Evolutionary conservation across 2,888 invertebrate species (phyloP), one percentile per base, ranked within the genome.

Genomic region (Megalurothrips usitatus): DNA sequence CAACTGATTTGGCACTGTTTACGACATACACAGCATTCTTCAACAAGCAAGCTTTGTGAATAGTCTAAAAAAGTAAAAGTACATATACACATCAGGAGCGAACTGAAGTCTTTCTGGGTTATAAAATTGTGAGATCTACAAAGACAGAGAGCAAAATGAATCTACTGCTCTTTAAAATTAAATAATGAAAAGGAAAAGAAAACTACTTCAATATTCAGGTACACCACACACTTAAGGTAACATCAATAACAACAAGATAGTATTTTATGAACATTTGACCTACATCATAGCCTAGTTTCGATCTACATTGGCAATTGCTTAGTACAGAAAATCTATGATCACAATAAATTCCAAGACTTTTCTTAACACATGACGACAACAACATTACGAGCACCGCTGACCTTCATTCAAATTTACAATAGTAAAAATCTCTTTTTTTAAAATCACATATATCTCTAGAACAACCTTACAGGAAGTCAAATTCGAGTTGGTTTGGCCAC

Each of bases 141-240:
- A 43, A 43, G 6, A n/a, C n/a, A 43, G 34, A 43, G 34, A 43
- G 34, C 34, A 43, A 43, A 43, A 43, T 43, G 3, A 4, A 43
- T 43, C 34, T 43, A 43, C 34, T 43, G 34, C 34, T 43, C 34
- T 43, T 43, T 43, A 43, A 43, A 43, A 43, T 6, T 43, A 43
- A 43, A 43, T 43, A 43, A 43, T 43, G 34, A 43, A 43, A 6
- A 43, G 34, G 34, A 43, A 43, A 43, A 43, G 34, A 43, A 43
- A 43, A 43, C 34, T 43, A 43, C 34, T 43, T 6, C 58, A 58
- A 14, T 80, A 78, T 80, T 79, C 34, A 81, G 43, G 58, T 79
- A 17, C 48, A 47, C 81, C 79, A 83, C 82, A 83, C 68, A 75
- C 68, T 26, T 75, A 10, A 58, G 34, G 34, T 43, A 43, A 43